A percentile compares a stretch with the other conserved stretches of the same genome.
These are phyloP conservation scores for Drepanosiphum platanoidis DNA, from an alignment of 2,888 invertebrate genomes.

Conservation along the genomic window DNA sequence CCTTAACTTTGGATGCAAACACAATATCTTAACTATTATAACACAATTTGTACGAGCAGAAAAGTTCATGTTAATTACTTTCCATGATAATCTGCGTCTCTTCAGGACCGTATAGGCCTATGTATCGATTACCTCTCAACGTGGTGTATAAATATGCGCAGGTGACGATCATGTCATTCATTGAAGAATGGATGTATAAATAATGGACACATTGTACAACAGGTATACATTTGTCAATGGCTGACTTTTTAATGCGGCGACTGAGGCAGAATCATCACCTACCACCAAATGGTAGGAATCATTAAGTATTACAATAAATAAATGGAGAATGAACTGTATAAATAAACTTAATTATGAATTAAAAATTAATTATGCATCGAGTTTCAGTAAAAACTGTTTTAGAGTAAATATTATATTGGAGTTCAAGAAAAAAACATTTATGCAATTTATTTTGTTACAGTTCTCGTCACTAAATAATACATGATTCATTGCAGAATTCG, in stretches of 20 bases:
- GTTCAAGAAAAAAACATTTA: constrained; percentile 57
- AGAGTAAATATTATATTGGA: constrained; percentile 48
- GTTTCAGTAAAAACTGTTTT: constrained; percentile 60
- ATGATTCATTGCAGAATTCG: constrained; percentile 57
- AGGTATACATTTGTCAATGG: constrained; percentile 58
- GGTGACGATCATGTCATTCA: constrained; percentile 61
- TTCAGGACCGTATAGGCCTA: constrained; percentile 62
- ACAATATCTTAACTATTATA: constrained; percentile 51
- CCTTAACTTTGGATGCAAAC: constrained; percentile 57
- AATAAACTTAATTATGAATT: constrained; percentile 48
- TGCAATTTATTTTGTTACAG: constrained; percentile 57
- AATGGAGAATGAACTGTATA: constrained; percentile 61
- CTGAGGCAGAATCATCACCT: constrained; percentile 55
- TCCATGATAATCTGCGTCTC: constrained; percentile 61
- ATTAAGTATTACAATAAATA: constrained; percentile 61
- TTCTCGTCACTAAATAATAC: constrained; percentile 50
- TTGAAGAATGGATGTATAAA: constrained; percentile 57
- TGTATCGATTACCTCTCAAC: constrained; percentile 62
- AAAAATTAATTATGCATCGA: constrained; percentile 49
- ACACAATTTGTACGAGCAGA: constrained; percentile 54
- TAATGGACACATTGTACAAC: constrained; percentile 58
- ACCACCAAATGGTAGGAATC: constrained; percentile 62
- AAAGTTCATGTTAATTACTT: constrained; percentile 57
- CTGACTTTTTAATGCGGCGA: constrained; percentile 42
- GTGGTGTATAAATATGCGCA: constrained; percentile 61